Evolutionary conservation across 2,113 vertebrate genomes (phyloP).

Genomic region (Pelecanus crispus): DNA sequence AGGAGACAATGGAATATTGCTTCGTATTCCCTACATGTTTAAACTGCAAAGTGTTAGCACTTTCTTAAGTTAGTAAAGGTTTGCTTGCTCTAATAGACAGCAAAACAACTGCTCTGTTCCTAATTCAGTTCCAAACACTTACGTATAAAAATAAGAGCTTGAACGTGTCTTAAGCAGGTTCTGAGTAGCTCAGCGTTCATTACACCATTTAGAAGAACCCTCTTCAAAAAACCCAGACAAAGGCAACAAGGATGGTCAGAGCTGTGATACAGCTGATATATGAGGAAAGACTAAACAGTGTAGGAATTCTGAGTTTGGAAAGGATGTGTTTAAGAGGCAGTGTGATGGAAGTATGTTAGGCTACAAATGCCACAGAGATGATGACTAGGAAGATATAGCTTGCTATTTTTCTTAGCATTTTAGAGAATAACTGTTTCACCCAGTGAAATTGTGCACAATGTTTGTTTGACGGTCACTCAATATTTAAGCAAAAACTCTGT

Average conservation of each 20-base stretch:
- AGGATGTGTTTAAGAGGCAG: neutral
- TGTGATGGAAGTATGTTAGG: neutral
- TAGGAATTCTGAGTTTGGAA: neutral
- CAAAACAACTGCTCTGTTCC: neutral
- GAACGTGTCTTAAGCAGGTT: neutral
- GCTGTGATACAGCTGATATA: neutral
- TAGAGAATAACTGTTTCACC: neutral
- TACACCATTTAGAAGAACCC: fast-evolving
- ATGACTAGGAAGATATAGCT: neutral
- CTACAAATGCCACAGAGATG: neutral
- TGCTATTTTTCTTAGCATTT: neutral
- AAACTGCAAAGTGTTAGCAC: neutral
- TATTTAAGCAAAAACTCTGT: neutral
- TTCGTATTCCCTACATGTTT: neutral
- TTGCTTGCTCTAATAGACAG: neutral
- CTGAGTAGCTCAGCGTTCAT: neutral
- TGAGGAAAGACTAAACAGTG: neutral
- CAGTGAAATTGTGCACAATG: neutral
- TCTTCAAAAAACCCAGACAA: neutral
- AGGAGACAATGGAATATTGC: neutral
- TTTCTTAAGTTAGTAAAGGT: neutral
- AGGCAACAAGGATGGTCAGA: neutral
- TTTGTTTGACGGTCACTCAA: neutral
- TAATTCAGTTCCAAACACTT: neutral
- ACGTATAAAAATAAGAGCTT: neutral